A percentile compares a stretch with the other conserved stretches of the same genome.
These are phyloP conservation scores for Cataglyphis livida DNA, from an alignment of 2,888 invertebrate species.

Conservation along the genomic window DNA sequence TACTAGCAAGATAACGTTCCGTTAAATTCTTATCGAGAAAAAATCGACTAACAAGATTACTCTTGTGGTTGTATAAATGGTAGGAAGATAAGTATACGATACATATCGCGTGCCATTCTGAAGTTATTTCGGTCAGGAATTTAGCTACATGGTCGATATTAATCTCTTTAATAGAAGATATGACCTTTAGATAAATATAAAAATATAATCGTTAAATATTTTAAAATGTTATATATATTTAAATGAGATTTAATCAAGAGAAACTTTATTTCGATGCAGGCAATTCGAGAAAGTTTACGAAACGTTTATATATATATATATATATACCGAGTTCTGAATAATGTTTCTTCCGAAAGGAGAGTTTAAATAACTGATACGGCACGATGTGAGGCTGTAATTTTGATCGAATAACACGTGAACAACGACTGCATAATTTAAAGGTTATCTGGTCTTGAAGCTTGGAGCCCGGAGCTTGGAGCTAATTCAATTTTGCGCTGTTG, in stretches of 20 bases:
- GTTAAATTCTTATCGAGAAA: neutral
- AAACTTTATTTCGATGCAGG: neutral
- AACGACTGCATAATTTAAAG: conserved; percentile 54
- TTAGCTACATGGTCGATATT: neutral
- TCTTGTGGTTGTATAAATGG: neutral
- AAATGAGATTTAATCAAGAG: neutral
- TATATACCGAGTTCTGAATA: conserved; percentile 18
- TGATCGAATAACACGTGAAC: conserved; percentile 51
- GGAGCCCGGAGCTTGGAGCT: conserved; percentile 43
- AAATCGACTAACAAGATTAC: neutral
- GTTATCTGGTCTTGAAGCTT: conserved; percentile 54
- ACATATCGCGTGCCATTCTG: neutral
- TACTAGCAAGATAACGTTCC: neutral
- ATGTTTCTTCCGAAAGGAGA: conserved; percentile 28
- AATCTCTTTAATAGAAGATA: neutral
- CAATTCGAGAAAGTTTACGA: conserved; percentile 13
- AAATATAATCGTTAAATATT: neutral
- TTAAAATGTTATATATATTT: neutral
- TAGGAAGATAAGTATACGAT: neutral
- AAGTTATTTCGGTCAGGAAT: neutral
- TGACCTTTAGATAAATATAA: neutral
- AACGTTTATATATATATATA: conserved; percentile 15
- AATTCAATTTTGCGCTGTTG: conserved; percentile 55
- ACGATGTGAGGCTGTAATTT: conserved; percentile 49
- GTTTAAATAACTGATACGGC: conserved; percentile 47